Percentiles rank a stretch among this genome's conserved stretches.
Conservation (phyloP, 2,888 invertebrate species). For the Malacosoma neustria region DNA sequence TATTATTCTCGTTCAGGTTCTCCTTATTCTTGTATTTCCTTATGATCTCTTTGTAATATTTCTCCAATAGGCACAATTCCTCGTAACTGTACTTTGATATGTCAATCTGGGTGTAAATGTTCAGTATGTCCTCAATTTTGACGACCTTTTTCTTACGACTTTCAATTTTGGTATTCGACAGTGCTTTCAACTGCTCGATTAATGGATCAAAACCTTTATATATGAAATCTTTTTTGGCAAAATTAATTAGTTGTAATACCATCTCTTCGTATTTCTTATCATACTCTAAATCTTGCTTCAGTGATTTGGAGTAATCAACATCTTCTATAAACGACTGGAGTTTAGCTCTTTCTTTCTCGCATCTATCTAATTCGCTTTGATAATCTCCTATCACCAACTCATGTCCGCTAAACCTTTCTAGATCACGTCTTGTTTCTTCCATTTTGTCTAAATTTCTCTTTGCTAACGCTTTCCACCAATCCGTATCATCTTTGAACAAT, state of each 20-base stretch:
- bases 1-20: conserved; percentile 31
- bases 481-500: conserved; percentile 62
- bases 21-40: conserved; percentile 53
- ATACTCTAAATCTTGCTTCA: conserved; percentile 54
- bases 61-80: conserved; percentile 59
- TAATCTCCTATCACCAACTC: conserved; percentile 57
- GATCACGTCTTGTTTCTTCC: conserved; percentile 57
- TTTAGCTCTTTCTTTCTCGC: conserved; percentile 49
- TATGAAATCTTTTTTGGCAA: conserved; percentile 63
- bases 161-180: conserved; percentile 51
- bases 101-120: conserved; percentile 58
- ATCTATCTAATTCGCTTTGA: conserved; percentile 43
- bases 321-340: conserved; percentile 57
- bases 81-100: conserved; percentile 59
- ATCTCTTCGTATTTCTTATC: conserved; percentile 65
- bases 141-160: conserved; percentile 41
- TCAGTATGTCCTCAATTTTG: conserved; percentile 51
- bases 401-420: conserved; percentile 61
- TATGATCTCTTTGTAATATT: conserved; percentile 63
- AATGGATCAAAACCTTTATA: conserved; percentile 68
- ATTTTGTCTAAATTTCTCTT: conserved; percentile 62
- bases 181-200: conserved; percentile 51
- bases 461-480: conserved; percentile 65
- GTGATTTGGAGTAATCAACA: conserved; percentile 52
- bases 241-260: conserved; percentile 57